Percentiles rank a stretch among this genome's conserved stretches.
These are phyloP conservation scores for Catostomus latipinnis DNA, from an alignment of 2,797 vertebrate genomes.

Conservation along the genomic window DNA sequence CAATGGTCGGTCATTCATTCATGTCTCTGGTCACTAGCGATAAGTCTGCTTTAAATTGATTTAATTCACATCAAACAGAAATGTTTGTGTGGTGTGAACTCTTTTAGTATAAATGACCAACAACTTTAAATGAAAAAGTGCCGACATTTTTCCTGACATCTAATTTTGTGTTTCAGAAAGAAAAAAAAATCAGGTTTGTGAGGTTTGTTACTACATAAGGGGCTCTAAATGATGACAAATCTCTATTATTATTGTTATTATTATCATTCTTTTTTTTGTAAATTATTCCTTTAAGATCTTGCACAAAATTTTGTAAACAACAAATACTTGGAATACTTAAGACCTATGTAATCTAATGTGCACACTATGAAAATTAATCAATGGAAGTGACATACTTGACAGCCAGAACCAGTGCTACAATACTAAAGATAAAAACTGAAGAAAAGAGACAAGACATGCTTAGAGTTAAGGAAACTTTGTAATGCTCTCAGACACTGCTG, in stretches of 20 bases:
- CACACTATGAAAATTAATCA: neutral
- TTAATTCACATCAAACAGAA: constrained; percentile 43
- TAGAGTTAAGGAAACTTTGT: constrained; percentile 69
- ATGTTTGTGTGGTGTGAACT: neutral
- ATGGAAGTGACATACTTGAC: neutral
- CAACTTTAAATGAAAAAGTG: constrained; percentile 42
- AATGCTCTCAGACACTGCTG: constrained; percentile 70
- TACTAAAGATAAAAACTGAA: constrained; percentile 50
- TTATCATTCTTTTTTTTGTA: neutral
- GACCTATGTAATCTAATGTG: neutral
- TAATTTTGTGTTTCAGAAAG: too few relatives aligned
- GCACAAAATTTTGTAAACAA: neutral
- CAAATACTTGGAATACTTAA: neutral
- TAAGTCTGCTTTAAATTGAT: constrained; percentile 48
- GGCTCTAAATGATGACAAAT: neutral
- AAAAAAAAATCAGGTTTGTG: neutral
- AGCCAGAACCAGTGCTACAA: constrained; percentile 48
- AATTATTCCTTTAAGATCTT: neutral
- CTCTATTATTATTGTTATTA: too few relatives aligned
- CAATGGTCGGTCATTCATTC: constrained; percentile 67
- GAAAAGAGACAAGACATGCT: constrained; percentile 66
- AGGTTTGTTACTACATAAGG: neutral
- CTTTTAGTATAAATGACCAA: constrained; percentile 29
- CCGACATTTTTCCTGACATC: constrained; percentile 12
- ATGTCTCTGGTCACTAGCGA: constrained; percentile 42